Conservation (phyloP, 2,797 vertebrate genomes). For the Lacerta viridis region DNA sequence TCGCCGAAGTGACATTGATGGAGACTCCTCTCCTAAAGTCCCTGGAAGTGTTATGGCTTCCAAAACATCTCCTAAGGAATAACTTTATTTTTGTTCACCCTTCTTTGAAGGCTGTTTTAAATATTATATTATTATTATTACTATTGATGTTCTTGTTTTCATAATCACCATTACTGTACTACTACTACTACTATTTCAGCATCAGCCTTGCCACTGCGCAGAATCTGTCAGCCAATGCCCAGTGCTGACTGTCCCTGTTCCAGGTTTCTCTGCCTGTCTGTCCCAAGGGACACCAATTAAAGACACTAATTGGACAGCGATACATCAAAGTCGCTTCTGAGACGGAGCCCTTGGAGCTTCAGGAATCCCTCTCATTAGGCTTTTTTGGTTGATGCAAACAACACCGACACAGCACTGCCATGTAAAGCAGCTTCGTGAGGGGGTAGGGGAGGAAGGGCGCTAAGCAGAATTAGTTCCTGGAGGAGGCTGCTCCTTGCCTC, state of each 20-base stretch:
- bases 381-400: conserved; percentile 76
- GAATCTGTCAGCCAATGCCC: conserved; percentile 39
- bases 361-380: conserved; percentile 69
- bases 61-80: background rate
- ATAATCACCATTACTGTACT: background rate
- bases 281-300: conserved; percentile 86
- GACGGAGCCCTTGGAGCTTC: conserved; percentile 73
- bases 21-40: background rate
- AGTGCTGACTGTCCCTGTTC: conserved; percentile 66
- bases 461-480: background rate
- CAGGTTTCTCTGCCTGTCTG: conserved; percentile 61
- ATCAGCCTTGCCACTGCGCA: background rate
- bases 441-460: background rate
- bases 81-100: background rate
- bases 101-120: background rate
- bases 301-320: conserved; percentile 86
- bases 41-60: background rate
- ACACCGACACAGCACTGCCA: background rate
- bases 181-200: background rate
- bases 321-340: conserved; percentile 83
- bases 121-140: background rate
- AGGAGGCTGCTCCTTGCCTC: background rate
- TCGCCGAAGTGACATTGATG: background rate
- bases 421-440: background rate
- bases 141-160: background rate